A percentile compares a stretch with the other conserved stretches of the same genome.
Evolutionary conservation across 2,113 vertebrate genomes (phyloP).

Genomic region (Camelus dromedarius): DNA sequence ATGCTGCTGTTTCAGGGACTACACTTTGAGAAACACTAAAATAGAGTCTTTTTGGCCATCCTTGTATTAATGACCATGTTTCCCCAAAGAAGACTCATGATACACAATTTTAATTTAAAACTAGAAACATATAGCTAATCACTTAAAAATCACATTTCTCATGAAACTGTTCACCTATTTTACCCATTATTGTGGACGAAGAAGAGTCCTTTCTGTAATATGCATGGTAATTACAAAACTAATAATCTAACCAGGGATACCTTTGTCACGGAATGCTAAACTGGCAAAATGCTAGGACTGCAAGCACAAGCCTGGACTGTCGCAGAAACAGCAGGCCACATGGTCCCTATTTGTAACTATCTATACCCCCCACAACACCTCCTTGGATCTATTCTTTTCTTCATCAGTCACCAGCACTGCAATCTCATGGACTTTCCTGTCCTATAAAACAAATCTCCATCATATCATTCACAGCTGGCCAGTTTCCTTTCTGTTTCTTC

Average conservation of each 20-base stretch:
- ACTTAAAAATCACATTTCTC: neutral
- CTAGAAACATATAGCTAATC: neutral
- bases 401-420: neutral
- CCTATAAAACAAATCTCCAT: neutral
- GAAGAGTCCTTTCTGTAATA: neutral
- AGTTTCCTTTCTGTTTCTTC: neutral
- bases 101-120: neutral
- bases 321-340: neutral
- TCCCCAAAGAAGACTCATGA: neutral
- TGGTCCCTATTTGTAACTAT: neutral
- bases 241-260: neutral
- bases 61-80: neutral
- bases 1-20: neutral
- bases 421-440: neutral
- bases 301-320: neutral
- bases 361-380: neutral
- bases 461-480: neutral
- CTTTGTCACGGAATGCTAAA: neutral
- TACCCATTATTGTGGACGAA: neutral
- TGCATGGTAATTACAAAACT: neutral
- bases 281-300: neutral
- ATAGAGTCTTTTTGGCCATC: neutral
- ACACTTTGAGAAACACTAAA: neutral
- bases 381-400: neutral
- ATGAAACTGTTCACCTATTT: neutral